Evolutionary conservation across 2,888 invertebrate genomes (phyloP), one percentile per base, ranked within the genome.

Genomic region (Noctua janthina): DNA sequence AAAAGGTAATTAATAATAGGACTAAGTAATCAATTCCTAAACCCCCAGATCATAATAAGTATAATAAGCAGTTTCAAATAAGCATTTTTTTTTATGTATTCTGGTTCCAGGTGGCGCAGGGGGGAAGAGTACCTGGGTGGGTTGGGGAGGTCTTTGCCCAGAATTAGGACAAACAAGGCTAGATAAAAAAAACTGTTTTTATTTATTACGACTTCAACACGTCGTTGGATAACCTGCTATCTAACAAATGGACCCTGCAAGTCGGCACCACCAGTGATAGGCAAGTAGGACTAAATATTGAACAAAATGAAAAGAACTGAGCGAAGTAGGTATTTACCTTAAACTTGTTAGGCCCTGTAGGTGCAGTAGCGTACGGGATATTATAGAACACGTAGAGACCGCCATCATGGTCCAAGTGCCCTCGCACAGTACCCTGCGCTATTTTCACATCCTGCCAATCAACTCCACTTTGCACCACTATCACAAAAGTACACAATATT

Each of bases 291-390:
- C 4, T 23, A 35, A 23, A 35, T 23, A 66, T 29, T 35, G 11
- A 56, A 54, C 13, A n/a, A n/a, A 68, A 46, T 7, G 8, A 46
- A n/a, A 46, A 15, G 8, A n/a, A n/a, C n/a, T 15, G 46, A 68
- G 46, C n/a, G 46, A 3, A 46, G 15, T 68, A 39, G 35, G 35
- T n/a, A 15, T 43, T 49, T 87, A 88, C 88, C 89, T 93, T 93
- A 81, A 92, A 95, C 79, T 87, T 92, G 11, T 93, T 78, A 0
- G 69, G 69, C 4, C 94, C 94, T 7, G 89, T 92, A 0, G 94
- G 95, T 1, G 91, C 92, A 15, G 92, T 93, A 0, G 95, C 95
- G 56, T 95, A 95, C 0, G 94, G 95, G 20, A 95, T 94, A 67
- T 91, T 90, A 71, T 93, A 91, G 78, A 94, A 95, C 0, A 87